Percentiles rank a stretch among this genome's conserved stretches.
Evolutionary conservation across 2,113 vertebrate species (phyloP).

Genomic region (Chlamydotis undulata): DNA sequence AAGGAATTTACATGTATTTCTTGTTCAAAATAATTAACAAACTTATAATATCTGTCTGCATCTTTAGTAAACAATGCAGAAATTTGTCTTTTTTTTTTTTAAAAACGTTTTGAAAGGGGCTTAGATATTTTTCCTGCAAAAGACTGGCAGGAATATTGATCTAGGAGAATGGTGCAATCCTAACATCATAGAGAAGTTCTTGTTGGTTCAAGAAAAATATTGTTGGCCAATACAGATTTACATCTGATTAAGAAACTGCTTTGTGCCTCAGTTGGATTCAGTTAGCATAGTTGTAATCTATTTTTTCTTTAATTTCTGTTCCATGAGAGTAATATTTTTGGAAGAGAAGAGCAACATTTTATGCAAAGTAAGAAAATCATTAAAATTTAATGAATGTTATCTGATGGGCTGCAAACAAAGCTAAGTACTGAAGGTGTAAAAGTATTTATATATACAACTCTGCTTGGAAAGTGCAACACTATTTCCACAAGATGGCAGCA

Average conservation of each 20-base stretch:
- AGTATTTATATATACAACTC: background rate
- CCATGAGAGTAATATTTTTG: background rate
- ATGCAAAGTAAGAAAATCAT: background rate
- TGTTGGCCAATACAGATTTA: background rate
- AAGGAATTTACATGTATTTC: background rate
- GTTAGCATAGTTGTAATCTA: background rate
- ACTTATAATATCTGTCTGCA: accelerated
- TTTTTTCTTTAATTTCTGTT: background rate
- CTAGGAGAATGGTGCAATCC: background rate
- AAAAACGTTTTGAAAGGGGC: background rate
- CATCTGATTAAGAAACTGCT: background rate
- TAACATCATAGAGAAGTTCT: background rate
- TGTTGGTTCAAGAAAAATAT: background rate
- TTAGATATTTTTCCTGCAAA: background rate
- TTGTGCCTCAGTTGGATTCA: background rate
- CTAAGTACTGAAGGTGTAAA: background rate
- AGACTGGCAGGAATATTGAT: background rate
- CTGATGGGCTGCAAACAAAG: background rate
- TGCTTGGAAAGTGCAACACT: background rate
- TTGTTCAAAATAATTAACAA: background rate
- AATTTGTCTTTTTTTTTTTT: background rate
- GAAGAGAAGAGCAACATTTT: background rate
- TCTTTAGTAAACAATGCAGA: background rate
- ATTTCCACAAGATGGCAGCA: slow-evolving; percentile 65
- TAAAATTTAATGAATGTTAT: background rate